phyloP scores from a whole-genome alignment of 2,113 vertebrate genomes.

The Chascanopsetta lugubris region DNA sequence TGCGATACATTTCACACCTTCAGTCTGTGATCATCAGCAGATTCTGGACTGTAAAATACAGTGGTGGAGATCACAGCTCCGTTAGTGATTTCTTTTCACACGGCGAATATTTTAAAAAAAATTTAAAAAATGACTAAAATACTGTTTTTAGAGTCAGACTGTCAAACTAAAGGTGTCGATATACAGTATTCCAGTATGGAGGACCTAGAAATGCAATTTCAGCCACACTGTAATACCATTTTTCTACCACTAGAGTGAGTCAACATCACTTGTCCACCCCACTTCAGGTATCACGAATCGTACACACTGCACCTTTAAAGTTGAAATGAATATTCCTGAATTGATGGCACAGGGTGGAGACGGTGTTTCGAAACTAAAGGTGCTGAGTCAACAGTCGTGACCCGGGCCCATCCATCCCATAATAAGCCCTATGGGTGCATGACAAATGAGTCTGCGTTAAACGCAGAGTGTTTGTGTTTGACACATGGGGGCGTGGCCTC shows the following conservation, averaged over 20 bases:
- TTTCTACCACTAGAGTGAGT: no score
- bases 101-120: background rate
- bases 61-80: background rate
- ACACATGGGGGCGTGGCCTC: constrained; percentile 56
- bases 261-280: no score
- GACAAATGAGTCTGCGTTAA: constrained; percentile 67
- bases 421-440: constrained; percentile 61
- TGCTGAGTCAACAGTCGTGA: constrained; percentile 74
- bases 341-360: constrained; percentile 13
- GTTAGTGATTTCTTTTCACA: no score
- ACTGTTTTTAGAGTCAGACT: background rate
- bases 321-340: constrained; percentile 7
- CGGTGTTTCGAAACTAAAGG: constrained; percentile 49
- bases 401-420: constrained; percentile 61
- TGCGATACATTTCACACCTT: constrained; percentile 28
- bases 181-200: no score
- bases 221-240: no score
- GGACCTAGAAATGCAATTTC: no score
- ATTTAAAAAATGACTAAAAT: background rate
- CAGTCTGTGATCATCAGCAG: constrained; percentile 4
- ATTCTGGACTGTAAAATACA: constrained; percentile 15
- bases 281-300: no score
- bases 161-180: no score
- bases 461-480: constrained; percentile 53
- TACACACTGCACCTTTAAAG: no score